These are phyloP conservation scores for Eufriesea mexicana DNA, from an alignment of 1,140 invertebrate species.

Conservation along the genomic window DNA sequence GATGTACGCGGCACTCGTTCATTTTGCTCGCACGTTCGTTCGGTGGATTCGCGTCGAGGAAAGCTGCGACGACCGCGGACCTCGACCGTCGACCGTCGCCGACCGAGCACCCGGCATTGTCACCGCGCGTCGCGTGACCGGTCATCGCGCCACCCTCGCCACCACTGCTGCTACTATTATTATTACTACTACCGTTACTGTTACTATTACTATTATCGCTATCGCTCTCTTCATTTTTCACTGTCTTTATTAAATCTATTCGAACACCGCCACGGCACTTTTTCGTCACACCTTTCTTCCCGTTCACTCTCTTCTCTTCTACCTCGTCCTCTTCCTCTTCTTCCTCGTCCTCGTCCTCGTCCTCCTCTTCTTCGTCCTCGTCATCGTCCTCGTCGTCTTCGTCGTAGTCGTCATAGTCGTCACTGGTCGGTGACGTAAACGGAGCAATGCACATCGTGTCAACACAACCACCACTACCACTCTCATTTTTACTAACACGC, in stretches of 20 bases:
- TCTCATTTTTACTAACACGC: constrained; percentile 34
- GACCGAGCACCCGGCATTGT: constrained; percentile 36
- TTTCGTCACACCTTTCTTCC: constrained; percentile 28
- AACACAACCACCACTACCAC: constrained; percentile 7
- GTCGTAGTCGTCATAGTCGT: constrained; percentile 48
- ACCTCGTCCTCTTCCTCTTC: constrained; percentile 48
- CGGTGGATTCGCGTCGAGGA: constrained; percentile 14
- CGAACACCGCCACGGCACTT: constrained; percentile 31
- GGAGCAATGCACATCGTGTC: constrained; percentile 33
- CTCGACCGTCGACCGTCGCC: constrained; percentile 47
- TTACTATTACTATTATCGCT: constrained; percentile 15
- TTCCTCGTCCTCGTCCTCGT: constrained; percentile 49
- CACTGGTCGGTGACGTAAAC: constrained; percentile 29
- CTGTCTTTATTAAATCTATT: constrained; percentile 20
- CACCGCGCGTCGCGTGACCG: constrained; percentile 50
- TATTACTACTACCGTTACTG: constrained; percentile 26
- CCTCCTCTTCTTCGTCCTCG: constrained; percentile 37
- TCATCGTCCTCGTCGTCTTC: constrained; percentile 46
- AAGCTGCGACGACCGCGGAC: constrained; percentile 23
- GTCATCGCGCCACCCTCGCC: constrained; percentile 51
- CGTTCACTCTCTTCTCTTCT: constrained; percentile 15
- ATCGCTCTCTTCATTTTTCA: constrained; percentile 18
- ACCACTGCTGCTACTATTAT: constrained; percentile 32
- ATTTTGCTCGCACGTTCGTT: constrained; percentile 39
- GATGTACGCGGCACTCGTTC: constrained; percentile 46